Evolutionary conservation across 2,113 vertebrate genomes (phyloP).

Genomic region (Phyllostomus discolor): DNA sequence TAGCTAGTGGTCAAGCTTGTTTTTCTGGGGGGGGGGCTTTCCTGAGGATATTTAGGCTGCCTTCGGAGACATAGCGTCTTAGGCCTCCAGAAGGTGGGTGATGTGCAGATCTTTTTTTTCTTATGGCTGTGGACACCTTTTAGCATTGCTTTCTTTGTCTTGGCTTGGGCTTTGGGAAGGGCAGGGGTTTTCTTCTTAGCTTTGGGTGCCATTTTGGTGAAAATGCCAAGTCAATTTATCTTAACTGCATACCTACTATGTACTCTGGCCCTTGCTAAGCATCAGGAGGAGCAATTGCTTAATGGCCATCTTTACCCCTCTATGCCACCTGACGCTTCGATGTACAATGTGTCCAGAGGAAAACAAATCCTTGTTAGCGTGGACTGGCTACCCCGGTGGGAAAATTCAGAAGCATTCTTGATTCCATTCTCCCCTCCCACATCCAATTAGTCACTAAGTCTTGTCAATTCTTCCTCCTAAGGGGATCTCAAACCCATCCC

Average conservation of each 20-base stretch:
- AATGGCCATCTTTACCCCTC: not conserved
- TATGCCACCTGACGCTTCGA: not conserved
- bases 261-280: not conserved
- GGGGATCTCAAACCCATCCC: not conserved
- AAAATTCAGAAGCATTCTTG: not conserved
- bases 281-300: not conserved
- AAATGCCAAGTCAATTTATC: not conserved
- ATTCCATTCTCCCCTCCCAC: not conserved
- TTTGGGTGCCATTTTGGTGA: no score
- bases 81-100: no score
- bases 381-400: not conserved
- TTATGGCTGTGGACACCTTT: no score
- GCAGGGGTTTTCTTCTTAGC: no score
- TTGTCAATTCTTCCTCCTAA: not conserved
- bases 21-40: no score
- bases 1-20: no score
- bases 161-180: no score
- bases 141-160: no score
- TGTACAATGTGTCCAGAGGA: not conserved
- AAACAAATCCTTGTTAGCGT: rapidly evolving
- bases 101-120: no score
- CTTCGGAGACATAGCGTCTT: no score
- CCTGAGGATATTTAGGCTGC: no score
- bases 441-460: not conserved
- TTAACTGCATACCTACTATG: not conserved